These are phyloP conservation scores for Melanotaenia parkinsoni DNA, from an alignment of 2,797 vertebrate species.

Conservation along the genomic window DNA sequence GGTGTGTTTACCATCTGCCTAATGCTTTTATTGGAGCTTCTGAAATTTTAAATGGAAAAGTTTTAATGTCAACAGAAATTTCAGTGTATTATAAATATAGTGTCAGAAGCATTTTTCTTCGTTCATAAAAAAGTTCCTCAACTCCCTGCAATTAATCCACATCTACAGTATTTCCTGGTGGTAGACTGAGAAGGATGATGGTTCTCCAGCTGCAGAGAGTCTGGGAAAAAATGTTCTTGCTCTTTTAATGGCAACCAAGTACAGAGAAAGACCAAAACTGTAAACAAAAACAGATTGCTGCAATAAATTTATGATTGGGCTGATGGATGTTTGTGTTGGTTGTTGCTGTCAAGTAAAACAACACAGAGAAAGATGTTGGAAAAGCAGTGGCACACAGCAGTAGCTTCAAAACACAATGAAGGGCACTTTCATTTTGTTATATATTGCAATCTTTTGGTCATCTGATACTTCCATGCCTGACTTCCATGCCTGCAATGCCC, in stretches of 20 bases:
- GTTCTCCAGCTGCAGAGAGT: background rate
- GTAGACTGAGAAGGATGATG: conserved; percentile 19
- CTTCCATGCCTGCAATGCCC: background rate
- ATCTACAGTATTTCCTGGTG: conserved; percentile 18
- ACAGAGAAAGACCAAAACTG: background rate
- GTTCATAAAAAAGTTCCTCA: conserved; percentile 17
- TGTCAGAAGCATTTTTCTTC: conserved; percentile 7
- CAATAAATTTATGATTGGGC: conserved; percentile 8
- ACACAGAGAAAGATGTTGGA: background rate
- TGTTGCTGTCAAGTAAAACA: conserved; percentile 11
- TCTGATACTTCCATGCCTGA: background rate
- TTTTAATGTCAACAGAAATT: conserved; percentile 3
- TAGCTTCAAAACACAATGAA: background rate
- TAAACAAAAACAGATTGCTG: conserved; percentile 1
- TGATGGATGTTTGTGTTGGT: background rate
- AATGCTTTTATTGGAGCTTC: conserved; percentile 1
- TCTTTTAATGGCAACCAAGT: conserved; percentile 13
- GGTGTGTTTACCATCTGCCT: background rate
- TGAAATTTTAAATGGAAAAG: conserved; percentile 16
- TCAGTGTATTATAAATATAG: conserved; percentile 2
- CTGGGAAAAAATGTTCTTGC: conserved; percentile 8
- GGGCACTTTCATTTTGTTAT: conserved; percentile 4
- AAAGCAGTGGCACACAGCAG: background rate
- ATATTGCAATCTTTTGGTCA: conserved; percentile 5
- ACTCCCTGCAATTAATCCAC: conserved; percentile 21